A percentile compares a stretch with the other conserved stretches of the same genome.
phyloP scores from a whole-genome alignment of 2,888 invertebrate species.

The Nomada flava region DNA sequence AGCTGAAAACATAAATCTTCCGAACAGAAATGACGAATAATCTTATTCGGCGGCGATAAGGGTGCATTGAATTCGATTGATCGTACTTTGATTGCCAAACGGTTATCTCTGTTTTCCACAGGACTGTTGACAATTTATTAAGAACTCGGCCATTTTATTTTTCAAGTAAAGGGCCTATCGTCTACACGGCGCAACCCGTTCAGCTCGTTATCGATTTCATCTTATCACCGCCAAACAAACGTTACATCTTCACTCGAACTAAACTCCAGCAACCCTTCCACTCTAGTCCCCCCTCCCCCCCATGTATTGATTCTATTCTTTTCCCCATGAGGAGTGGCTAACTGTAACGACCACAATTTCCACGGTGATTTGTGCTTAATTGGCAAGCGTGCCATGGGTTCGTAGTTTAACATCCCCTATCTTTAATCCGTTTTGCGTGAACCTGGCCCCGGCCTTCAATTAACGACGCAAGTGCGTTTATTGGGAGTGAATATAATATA shows the following conservation, averaged over 20 bases:
- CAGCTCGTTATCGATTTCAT: constrained; percentile 16
- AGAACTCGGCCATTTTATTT: too few relatives aligned
- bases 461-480: constrained; percentile 45
- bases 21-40: too few relatives aligned
- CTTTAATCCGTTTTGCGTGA: constrained; percentile 54
- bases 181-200: not conserved
- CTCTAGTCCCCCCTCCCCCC: constrained; percentile 20
- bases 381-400: constrained; percentile 64
- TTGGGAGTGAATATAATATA: constrained; percentile 34
- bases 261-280: constrained; percentile 54
- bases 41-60: too few relatives aligned
- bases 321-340: constrained; percentile 20
- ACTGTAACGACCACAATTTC: constrained; percentile 56
- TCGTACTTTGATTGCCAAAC: too few relatives aligned
- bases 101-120: too few relatives aligned
- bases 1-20: too few relatives aligned
- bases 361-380: constrained; percentile 75
- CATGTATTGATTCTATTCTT: constrained; percentile 25
- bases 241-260: constrained; percentile 16
- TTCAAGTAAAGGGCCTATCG: not conserved
- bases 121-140: too few relatives aligned
- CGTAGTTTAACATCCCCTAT: constrained; percentile 50
- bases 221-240: not conserved
- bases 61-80: too few relatives aligned
- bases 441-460: constrained; percentile 27